Evolutionary conservation across 2,113 vertebrate species (phyloP), one percentile per base, ranked within the genome.

Genomic region (Nycticryphes semicollaris): DNA sequence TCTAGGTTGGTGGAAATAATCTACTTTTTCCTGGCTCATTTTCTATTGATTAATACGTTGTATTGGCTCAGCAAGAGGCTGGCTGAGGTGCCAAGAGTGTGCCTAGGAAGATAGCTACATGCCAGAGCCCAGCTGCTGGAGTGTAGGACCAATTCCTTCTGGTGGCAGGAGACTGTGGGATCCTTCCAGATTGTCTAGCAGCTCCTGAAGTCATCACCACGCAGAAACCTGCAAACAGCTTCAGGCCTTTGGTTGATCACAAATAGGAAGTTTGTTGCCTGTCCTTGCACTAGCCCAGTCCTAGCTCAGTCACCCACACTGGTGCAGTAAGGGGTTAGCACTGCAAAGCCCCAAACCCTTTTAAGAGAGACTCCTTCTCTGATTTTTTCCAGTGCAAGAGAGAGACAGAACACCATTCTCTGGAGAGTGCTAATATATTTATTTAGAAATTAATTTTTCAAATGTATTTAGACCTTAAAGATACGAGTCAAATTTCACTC

Each of bases 1-100:
- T 33, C 56, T 43, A 48, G 35, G 54, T 0, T 14, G 20, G 31
- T 45, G 75, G 51, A 59, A 84, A 54, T 27, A 43, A 79, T 30
- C 31, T 27, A 13, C n/a, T 21, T 84, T 57, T 45, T 31, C 62
- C 73, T 37, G 12, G 27, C 16, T 45, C 47, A 24, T 53, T 64
- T 76, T 37, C 62, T 69, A 35, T 23, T 75, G 50, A 76, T 47
- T 31, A 69, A 33, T 63, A 76, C 33, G 28, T 23, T 6, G 43
- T 12, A 17, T 8, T 31, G 37, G 24, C 54, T 68, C 62, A 51
- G 48, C 1, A 74, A 54, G 31, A 43, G 18, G 39, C 31, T n/a
- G n/a, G 22, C 33, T 39, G 24, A 63, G 33, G 20, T 24, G 31
- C 41, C 1, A 2, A 72, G 27, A 14, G 45, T 1, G 1, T 3